A percentile compares a stretch with the other conserved stretches of the same genome.
Conservation (phyloP, 2,797 vertebrate species). For the Catamblyrhynchus diadema region DNA sequence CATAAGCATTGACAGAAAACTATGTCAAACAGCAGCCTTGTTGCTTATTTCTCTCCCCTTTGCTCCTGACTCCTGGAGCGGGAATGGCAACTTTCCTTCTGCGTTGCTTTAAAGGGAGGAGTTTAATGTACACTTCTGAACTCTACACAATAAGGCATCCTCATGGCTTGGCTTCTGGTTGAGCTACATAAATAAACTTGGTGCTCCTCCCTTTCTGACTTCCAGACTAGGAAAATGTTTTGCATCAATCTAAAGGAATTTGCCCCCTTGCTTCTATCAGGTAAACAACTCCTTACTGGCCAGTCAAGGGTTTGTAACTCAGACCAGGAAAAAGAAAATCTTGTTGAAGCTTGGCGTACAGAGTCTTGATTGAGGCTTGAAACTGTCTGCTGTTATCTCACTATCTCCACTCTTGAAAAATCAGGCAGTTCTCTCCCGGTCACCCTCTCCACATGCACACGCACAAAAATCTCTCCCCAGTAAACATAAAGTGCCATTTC, state of each 20-base stretch:
- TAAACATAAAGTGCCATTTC: neutral
- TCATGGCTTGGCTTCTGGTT: constrained; percentile 5
- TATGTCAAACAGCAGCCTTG: neutral
- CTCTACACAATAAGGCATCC: neutral
- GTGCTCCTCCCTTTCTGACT: constrained; percentile 52
- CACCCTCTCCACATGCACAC: neutral
- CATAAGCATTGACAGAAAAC: constrained; percentile 2
- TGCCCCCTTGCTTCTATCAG: constrained; percentile 58
- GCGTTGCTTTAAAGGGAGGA: neutral
- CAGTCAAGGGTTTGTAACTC: constrained; percentile 1
- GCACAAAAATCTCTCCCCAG: neutral
- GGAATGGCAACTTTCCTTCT: neutral
- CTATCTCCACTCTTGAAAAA: neutral
- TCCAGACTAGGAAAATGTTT: constrained; percentile 37
- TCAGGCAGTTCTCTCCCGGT: neutral
- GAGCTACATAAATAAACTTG: constrained; percentile 55
- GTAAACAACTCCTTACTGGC: constrained; percentile 49
- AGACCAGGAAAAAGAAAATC: neutral
- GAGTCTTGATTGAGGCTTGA: neutral
- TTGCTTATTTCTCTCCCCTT: neutral
- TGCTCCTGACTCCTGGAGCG: neutral
- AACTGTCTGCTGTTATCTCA: neutral
- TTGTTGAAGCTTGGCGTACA: neutral
- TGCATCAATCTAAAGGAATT: constrained; percentile 62
- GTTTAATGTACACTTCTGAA: neutral